These are phyloP conservation scores for Tethya wilhelma DNA, from an alignment of 37 sponge, comb jelly and placozoan genomes.

Conservation along the genomic window DNA sequence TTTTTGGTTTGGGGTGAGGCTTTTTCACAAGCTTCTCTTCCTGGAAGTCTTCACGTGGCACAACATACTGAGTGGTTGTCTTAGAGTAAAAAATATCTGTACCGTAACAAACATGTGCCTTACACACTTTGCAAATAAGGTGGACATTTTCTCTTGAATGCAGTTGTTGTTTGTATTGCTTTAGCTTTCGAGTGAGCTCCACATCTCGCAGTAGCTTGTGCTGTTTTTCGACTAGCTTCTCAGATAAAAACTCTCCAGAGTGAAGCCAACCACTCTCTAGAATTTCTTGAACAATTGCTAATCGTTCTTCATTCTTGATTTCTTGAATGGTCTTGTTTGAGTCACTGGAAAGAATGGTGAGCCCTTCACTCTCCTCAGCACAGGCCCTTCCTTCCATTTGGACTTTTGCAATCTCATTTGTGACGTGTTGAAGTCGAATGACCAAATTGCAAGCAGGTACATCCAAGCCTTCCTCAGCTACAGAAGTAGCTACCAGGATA, in stretches of 20 bases:
- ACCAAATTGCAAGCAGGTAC: conserved; percentile 89
- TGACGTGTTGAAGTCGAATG: conserved; percentile 77
- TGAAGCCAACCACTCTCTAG: conserved; percentile 24
- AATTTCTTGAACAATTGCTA: conserved; percentile 2
- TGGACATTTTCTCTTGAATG: neutral
- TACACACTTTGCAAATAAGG: conserved; percentile 61
- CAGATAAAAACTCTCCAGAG: neutral
- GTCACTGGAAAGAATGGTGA: conserved; percentile 20
- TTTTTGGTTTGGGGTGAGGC: neutral
- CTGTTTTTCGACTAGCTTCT: neutral
- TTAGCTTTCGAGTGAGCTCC: neutral
- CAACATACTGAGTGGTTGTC: conserved; percentile 14
- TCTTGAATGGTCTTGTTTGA: conserved; percentile 30
- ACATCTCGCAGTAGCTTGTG: too few species aligned
- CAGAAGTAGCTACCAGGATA: conserved; percentile 89
- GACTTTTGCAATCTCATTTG: conserved; percentile 74
- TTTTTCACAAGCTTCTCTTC: neutral
- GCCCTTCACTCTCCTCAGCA: conserved; percentile 39
- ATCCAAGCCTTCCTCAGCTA: conserved; percentile 96
- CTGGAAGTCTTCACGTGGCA: conserved; percentile 35
- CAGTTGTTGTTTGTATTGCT: neutral
- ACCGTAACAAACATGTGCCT: conserved; percentile 51
- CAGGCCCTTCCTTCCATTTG: conserved; percentile 84
- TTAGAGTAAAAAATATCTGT: conserved; percentile 33
- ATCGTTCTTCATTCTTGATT: conserved; percentile 24